A percentile compares a stretch with the other conserved stretches of the same genome.
Conservation (phyloP, 2,113 vertebrate genomes). For the Natator depressus region DNA sequence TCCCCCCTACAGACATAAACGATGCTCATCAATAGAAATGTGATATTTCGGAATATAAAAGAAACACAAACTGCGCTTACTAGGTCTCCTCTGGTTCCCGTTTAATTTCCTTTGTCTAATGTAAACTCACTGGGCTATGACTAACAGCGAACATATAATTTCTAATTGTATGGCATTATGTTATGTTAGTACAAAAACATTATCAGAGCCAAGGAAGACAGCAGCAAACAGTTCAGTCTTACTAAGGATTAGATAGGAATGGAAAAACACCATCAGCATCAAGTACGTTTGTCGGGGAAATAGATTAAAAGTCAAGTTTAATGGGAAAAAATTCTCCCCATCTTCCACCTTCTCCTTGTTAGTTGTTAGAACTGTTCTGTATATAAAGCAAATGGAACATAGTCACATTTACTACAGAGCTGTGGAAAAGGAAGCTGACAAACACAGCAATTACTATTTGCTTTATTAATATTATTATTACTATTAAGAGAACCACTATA, state of each 20-base stretch:
- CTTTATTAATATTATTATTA: constrained; percentile 12
- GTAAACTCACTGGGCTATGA: constrained; percentile 80
- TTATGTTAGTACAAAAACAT: constrained; percentile 76
- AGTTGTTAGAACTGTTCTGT: constrained; percentile 15
- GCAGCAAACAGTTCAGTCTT: constrained; percentile 56
- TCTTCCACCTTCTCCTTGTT: constrained; percentile 36
- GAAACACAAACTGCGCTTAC: constrained; percentile 49
- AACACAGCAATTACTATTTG: constrained; percentile 14
- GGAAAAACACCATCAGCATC: constrained; percentile 67
- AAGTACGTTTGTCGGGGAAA: constrained; percentile 57
- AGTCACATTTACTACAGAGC: constrained; percentile 45
- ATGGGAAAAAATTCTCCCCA: constrained; percentile 28
- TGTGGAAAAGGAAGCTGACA: constrained; percentile 25
- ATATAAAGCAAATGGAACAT: constrained; percentile 52
- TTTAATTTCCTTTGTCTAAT: constrained; percentile 81
- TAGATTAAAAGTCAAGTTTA: constrained; percentile 67
- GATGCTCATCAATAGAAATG: constrained; percentile 71
- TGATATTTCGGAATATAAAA: constrained; percentile 61
- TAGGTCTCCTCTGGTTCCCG: constrained; percentile 71
- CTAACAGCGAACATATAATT: constrained; percentile 78
- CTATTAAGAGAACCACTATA: constrained; percentile 10
- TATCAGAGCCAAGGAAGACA: constrained; percentile 68
- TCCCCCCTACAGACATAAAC: constrained; percentile 42
- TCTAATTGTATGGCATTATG: constrained; percentile 78
- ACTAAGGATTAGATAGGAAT: constrained; percentile 61